Evolutionary conservation across 1,140 invertebrate species (phyloP), one percentile per base, ranked within the genome.

Genomic region (Halesus radiatus): DNA sequence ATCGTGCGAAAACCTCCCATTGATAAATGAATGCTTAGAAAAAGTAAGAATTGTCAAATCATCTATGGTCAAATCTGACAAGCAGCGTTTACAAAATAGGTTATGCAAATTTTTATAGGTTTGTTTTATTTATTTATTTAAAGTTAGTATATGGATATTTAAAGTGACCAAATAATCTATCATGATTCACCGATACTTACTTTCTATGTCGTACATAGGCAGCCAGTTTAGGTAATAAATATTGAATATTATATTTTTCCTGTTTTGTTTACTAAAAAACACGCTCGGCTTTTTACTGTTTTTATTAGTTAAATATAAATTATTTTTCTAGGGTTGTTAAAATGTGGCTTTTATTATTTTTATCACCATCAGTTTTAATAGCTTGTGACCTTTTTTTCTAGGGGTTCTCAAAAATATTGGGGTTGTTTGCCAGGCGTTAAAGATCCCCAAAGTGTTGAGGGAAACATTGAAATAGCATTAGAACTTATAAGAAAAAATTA

Each of bases 201-300:
- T 83, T 18, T 70, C 58, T 76, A 85, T 87, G 75, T 87, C 87
- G 6, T 88, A 88, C 76, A 85, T 88, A 68, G 87, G 87, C 73
- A 86, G 84, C 2, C 58, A 80, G 13, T 88, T 88, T 81, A 89
- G 88, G 84, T 85, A 80, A 60, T 60, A 64, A 80, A 60, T 60
- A 64, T 64, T 26, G 16, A 32, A 29, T 29, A 29, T 66, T n/a
- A 64, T 37, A 37, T 45, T 8, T 45, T 45, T 13, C 37, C 10
- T 7, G 5, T 45, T 45, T 45, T 45, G 37, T 45, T 45, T 13
- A 45, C 10, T 45, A 45, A 13, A 45, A 45, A 45, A 13, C 13
- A 45, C 1, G 37, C 3, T 13, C 1, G 7, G 7, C 5, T 45
- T 13, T 45, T 13, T 45, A 13, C 7, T 13, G 37, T 45, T 45